These are phyloP conservation scores for Calliopsis andreniformis DNA, from an alignment of 1,140 invertebrate genomes.

Conservation along the genomic window DNA sequence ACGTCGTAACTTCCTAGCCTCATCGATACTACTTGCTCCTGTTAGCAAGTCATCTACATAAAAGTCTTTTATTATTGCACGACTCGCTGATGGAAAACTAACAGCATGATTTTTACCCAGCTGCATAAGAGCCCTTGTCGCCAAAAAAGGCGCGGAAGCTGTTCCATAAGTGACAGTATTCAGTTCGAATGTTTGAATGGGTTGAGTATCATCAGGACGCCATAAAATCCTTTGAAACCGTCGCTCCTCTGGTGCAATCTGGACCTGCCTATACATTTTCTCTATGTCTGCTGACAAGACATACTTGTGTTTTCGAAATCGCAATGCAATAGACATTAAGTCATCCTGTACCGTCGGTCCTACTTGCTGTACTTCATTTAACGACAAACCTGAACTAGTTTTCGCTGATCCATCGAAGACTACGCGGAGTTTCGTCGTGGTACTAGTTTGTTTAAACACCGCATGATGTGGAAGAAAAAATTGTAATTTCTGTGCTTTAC, in stretches of 20 bases:
- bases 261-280: conserved; percentile 36
- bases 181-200: conserved; percentile 61
- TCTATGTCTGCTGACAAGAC: conserved; percentile 28
- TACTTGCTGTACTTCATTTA: background rate
- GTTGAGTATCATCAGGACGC: background rate
- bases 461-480: conserved; percentile 27
- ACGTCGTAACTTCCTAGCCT: background rate
- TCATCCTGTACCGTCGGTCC: conserved; percentile 24
- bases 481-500: fast-evolving
- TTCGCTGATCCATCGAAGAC: conserved; percentile 12
- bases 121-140: conserved; percentile 66
- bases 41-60: conserved; percentile 79
- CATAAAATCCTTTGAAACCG: background rate
- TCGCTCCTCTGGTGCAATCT: background rate
- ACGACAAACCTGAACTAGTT: background rate
- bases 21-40: conserved; percentile 53
- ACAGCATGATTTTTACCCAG: conserved; percentile 58
- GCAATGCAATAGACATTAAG: conserved; percentile 5
- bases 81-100: conserved; percentile 56
- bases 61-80: conserved; percentile 69
- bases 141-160: conserved; percentile 68
- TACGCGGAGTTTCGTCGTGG: background rate
- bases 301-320: conserved; percentile 21
- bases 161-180: conserved; percentile 73
- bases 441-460: background rate